phyloP scores from a whole-genome alignment of 2,113 vertebrate genomes.

The Haemorhous mexicanus region DNA sequence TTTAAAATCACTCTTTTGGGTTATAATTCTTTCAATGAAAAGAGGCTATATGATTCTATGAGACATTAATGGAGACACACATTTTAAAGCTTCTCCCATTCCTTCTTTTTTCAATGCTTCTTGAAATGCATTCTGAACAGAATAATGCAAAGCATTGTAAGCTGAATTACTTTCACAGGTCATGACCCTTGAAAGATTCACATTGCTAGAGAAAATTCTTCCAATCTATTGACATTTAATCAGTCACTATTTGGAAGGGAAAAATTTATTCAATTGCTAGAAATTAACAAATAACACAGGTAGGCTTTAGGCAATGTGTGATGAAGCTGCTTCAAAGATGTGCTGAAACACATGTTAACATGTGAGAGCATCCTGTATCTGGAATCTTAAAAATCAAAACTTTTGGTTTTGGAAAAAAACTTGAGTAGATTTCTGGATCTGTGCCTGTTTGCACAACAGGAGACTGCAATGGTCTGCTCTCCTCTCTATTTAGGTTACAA shows the following conservation, averaged over 20 bases:
- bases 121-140: background rate
- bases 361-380: slow-evolving; percentile 4
- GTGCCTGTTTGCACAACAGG: background rate
- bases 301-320: slow-evolving; percentile 17
- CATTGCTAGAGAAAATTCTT: background rate
- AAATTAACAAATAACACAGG: slow-evolving; percentile 35
- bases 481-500: slow-evolving; percentile 32
- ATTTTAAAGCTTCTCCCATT: background rate
- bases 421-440: slow-evolving; percentile 51
- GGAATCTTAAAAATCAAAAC: slow-evolving; percentile 31
- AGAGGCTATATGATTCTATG: background rate
- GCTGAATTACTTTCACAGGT: background rate
- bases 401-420: slow-evolving; percentile 50
- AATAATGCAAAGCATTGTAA: background rate
- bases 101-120: background rate
- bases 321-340: slow-evolving; percentile 43
- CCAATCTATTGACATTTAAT: slow-evolving; percentile 33
- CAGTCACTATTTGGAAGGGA: background rate
- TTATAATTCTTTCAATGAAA: background rate
- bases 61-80: background rate
- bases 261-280: background rate
- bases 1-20: background rate
- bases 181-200: background rate
- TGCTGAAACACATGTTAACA: slow-evolving; percentile 25
- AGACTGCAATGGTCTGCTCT: slow-evolving; percentile 8